These are phyloP conservation scores for Boulengerochromis microlepis DNA, from an alignment of 2,113 vertebrate species.

Conservation along the genomic window DNA sequence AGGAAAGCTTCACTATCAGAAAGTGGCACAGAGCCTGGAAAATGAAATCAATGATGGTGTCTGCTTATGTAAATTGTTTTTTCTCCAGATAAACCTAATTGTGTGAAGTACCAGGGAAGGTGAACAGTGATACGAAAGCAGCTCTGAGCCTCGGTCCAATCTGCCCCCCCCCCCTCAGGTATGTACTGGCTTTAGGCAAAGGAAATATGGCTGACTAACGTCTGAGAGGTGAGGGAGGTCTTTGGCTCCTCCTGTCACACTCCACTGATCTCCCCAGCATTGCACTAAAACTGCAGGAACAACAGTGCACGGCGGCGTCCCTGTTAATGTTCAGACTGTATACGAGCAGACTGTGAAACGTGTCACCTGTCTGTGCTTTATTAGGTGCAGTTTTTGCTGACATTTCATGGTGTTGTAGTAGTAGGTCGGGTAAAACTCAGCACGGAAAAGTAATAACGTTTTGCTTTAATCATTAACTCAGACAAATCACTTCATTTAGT, in stretches of 20 bases:
- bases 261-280: background rate
- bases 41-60: background rate
- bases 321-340: background rate
- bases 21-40: fast-evolving
- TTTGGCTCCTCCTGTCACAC: slow-evolving; percentile 10
- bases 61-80: background rate
- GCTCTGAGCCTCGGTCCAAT: background rate
- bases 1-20: background rate
- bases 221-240: background rate
- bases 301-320: background rate
- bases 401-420: background rate
- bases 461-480: background rate
- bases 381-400: background rate
- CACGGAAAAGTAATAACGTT: background rate
- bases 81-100: background rate
- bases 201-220: background rate
- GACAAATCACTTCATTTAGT: background rate
- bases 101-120: background rate
- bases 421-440: background rate
- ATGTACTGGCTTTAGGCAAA: background rate
- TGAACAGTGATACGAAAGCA: background rate
- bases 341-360: background rate
- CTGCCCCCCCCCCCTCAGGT: background rate
- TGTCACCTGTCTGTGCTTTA: background rate
- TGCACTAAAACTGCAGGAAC: background rate